Evolutionary conservation across 1,140 invertebrate genomes (phyloP), one percentile per base, ranked within the genome.

Genomic region (Colletes gigas): DNA sequence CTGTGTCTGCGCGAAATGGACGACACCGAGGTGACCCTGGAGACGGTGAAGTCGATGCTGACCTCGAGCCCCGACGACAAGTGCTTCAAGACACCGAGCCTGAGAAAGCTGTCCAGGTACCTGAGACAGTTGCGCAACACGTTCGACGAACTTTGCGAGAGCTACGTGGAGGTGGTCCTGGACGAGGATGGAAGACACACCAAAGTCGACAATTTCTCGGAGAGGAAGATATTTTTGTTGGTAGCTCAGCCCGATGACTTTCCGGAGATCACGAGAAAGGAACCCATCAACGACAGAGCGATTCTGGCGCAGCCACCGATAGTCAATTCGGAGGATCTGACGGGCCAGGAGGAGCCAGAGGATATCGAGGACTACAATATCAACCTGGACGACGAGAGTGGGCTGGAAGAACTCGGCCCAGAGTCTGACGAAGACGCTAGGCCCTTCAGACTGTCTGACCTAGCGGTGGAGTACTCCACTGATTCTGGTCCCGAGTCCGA

Each of bases 11-110:
- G 78, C 9, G 91, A 93, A 82, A 84, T 93, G 50, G 85, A 87
- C 0, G 95, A 93, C 55, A 95, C 95, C 59, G 93, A 93, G 80
- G 93, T 95, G 44, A 95, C 95, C 63, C 88, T 95, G 1, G 95
- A 96, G 59, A 94, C 95, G 60, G 94, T 97, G 8, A 95, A 96
- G 62, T 94, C 94, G 67, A 95, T 97, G 57, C 88, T 97, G 90
- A 84, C 60, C 5, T 78, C 82, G 1, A 65, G 21, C 1, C 17
- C 55, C 9, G 81, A 75, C 50, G 85, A 59, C 17, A 83, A 86
- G 5, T 75, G 21, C 39, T 72, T 52, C 50, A 84, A 74, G 19
- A 83, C 83, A 9, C 0, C 66, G 0, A 83, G 84, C 8, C 82
- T 89, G 8, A 70, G 75, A 7, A 81, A 87, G 17, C 80, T 93